A percentile compares a stretch with the other conserved stretches of the same genome.
Conservation (phyloP, 1,140 invertebrate genomes). For the Euwallacea fornicatus region DNA sequence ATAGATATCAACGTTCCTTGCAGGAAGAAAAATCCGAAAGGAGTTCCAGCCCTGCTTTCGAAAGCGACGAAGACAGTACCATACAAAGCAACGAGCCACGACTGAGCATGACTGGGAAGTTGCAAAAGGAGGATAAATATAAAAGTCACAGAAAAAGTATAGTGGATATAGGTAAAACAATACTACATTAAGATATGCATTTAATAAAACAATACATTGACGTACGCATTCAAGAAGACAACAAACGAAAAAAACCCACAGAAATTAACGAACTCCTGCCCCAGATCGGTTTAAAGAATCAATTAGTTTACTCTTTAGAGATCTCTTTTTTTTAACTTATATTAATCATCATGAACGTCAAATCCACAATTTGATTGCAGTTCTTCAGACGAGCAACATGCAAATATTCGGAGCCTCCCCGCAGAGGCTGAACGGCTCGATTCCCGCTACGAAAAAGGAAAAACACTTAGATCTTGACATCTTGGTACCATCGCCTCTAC, state of each 20-base stretch:
- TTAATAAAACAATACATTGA: no score
- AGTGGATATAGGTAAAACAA: constrained; percentile 30
- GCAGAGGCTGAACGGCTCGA: constrained; percentile 32
- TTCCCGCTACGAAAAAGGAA: constrained; percentile 16
- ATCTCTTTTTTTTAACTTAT: no score
- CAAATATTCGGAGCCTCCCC: constrained; percentile 51
- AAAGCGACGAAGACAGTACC: constrained; percentile 88
- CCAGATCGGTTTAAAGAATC: no score
- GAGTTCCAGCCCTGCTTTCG: constrained; percentile 93
- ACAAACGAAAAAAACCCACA: no score
- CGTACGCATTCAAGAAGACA: no score
- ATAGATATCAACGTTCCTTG: constrained; percentile 9
- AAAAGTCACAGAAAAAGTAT: constrained; percentile 34
- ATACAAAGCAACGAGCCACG: constrained; percentile 55
- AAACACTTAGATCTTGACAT: constrained; percentile 9
- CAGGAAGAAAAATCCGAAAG: constrained; percentile 77
- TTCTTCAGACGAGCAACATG: constrained; percentile 46
- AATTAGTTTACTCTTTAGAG: no score
- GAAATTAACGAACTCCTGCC: no score
- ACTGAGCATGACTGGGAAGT: constrained; percentile 51
- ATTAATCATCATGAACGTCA: no score
- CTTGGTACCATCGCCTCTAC: background rate
- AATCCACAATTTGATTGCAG: constrained; percentile 10
- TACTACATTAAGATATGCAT: no score
- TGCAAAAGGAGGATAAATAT: constrained; percentile 33